Percentiles rank a stretch among this genome's conserved stretches.
These are phyloP conservation scores for Rhinolophus sinicus DNA, from an alignment of 2,113 vertebrate genomes.

Conservation along the genomic window DNA sequence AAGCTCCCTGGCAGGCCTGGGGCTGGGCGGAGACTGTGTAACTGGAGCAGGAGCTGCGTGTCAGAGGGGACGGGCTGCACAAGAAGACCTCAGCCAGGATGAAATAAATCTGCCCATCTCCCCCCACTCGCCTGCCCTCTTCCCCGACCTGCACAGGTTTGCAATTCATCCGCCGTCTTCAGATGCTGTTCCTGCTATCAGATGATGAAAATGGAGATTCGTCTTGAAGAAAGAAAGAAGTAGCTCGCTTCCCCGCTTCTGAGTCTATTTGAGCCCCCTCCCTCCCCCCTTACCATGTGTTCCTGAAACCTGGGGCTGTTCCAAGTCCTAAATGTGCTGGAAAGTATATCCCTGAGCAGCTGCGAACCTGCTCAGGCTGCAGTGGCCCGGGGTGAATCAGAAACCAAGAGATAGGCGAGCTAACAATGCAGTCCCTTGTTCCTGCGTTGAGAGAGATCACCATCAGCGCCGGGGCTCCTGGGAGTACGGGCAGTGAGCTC, in stretches of 20 bases:
- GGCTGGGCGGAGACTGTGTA: slow-evolving; percentile 13
- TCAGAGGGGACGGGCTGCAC: slow-evolving; percentile 54
- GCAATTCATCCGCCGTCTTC: slow-evolving; percentile 74
- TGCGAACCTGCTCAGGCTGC: slow-evolving; percentile 84
- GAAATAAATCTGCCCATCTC: slow-evolving; percentile 62
- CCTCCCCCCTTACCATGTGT: slow-evolving; percentile 83
- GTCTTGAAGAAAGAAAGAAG: slow-evolving; percentile 81
- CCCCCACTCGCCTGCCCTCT: slow-evolving; percentile 58
- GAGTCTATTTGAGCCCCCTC: slow-evolving; percentile 78
- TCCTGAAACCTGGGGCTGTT: slow-evolving; percentile 86
- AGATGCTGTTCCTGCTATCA: slow-evolving; percentile 79
- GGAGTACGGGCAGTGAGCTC: neutral
- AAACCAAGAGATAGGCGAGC: slow-evolving; percentile 80
- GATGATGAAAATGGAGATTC: slow-evolving; percentile 80
- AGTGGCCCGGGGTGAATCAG: slow-evolving; percentile 81
- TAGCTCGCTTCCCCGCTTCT: slow-evolving; percentile 62
- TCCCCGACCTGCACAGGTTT: slow-evolving; percentile 63
- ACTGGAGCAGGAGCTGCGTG: slow-evolving; percentile 26
- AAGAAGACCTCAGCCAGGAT: slow-evolving; percentile 29
- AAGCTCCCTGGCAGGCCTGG: neutral
- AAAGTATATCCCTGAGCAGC: slow-evolving; percentile 87
- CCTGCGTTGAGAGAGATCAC: neutral
- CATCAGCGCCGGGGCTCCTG: slow-evolving; percentile 19
- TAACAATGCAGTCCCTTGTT: slow-evolving; percentile 86
- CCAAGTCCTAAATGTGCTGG: slow-evolving; percentile 86